Base-by-base conservation (phyloP, 2,113 vertebrate species). In the Amia ocellicauda region DNA sequence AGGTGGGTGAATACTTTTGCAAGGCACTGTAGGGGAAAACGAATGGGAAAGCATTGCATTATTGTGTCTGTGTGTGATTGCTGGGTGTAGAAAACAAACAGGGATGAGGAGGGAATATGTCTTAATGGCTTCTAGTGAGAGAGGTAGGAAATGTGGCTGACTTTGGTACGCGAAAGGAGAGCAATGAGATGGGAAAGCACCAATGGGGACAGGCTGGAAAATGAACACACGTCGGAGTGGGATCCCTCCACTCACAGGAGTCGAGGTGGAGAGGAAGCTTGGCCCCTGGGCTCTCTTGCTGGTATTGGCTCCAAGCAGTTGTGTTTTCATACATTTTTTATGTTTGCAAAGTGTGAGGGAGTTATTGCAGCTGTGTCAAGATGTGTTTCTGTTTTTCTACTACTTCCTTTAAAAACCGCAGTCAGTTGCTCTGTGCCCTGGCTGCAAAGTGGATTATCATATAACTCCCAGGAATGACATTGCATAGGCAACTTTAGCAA, bases 381-480 rank as follows among this genome's bases (percentile, higher is more conserved):
- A 14, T 27, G 26, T 17, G 52, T 29, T 57, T 7, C 53, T 13
- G 24, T 29, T 43, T 60, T 49, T 47, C 10, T 31, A 17, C 58
- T 60, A 13, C 40, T 54, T 22, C 20, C 24, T 36, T n/a, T 2
- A 29, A 49, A 47, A 60, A 45, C 45, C 45, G 13, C 57, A 31
- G 26, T 51, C 59, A 20, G 45, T n/a, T 28, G 4, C 19, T 22
- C 49, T 29, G 53, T 19, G 43, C 20, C 42, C 28, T 24, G 45
- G 41, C 45, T 27, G 19, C 24, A 58, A 58, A 28, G 1, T 29
- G 41, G 24, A 47, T 56, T 52, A 43, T 52, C 53, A 24, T 10
- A 29, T 28, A 57, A 55, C 62, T 42, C 22, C 41, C 36, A 56
- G 62, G 62, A 64, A 23, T 26, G 20, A 53, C 40, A 28, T 11